Base-by-base conservation (phyloP, 2,888 invertebrate species). In the Cloeon dipterum region DNA sequence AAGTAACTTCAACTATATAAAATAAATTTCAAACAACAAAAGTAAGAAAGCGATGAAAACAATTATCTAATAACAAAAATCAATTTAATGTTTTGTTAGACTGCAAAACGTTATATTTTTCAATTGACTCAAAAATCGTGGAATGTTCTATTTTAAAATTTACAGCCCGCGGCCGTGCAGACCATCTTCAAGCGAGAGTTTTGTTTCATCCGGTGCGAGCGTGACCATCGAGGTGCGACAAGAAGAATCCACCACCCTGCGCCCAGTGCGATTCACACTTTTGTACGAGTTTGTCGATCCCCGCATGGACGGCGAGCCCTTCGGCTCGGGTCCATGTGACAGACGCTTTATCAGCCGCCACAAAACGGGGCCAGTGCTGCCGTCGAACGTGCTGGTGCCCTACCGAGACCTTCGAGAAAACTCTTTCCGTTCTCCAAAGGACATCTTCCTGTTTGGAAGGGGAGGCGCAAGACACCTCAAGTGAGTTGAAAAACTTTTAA, bases 231-330 rank as follows among this genome's bases (percentile, higher is more conserved):
- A 83, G 53, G 59, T 85, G 46, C 71, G 72, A 49, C 63, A 79
- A 49, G 69, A 74, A 11, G 81, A 86, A 55, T 79, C 82, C 26
- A 83, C 86, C 1, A 81, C 81, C 26, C 63, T 86, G 4, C 43
- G 85, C 48, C 81, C 83, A 1, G 70, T 86, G 34, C 72, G 74
- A 47, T 86, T 85, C 53, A 76, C 78, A 52, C 74, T 83, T 0
- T 66, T 81, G 19, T 86, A 85, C 57, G 86, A 86, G 55, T 86
- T 86, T 51, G 83, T 86, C 29, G 83, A 85, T 52, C 25, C 7
- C n/a, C 21, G 7, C 7, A 38, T 41, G 33, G 85, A 83, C 45
- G 85, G 85, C 0, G 71, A 79, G 46, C 70, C 76, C 0, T 74
- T 72, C 58, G 77, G 74, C 4, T 65, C 64, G 21, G 77, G 76